Percentiles rank a stretch among this genome's conserved stretches.
phyloP scores from a whole-genome alignment of 2,797 vertebrate species.

The Melanotaenia parkinsoni region DNA sequence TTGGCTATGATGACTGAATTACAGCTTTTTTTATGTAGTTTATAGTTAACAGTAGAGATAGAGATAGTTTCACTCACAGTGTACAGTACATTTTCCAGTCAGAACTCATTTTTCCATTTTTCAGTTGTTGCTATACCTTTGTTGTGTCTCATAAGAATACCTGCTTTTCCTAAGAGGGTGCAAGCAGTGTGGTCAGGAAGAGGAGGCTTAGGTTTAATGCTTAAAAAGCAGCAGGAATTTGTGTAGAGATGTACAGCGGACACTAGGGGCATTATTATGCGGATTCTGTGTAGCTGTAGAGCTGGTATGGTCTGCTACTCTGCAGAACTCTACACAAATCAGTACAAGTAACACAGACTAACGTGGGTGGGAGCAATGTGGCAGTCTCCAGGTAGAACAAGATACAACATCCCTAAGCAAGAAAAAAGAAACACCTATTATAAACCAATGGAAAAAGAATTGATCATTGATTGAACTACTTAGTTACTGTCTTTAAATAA shows the following conservation, averaged over 20 bases:
- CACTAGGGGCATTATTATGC: background rate
- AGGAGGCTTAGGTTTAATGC: conserved; percentile 22
- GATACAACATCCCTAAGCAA: background rate
- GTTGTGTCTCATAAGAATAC: background rate
- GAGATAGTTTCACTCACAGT: background rate
- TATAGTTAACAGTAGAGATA: background rate
- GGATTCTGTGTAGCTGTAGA: conserved; percentile 17
- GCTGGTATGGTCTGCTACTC: conserved; percentile 13
- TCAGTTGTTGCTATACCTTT: background rate
- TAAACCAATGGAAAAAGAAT: background rate
- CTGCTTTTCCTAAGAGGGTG: conserved; percentile 19
- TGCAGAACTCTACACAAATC: conserved; percentile 3
- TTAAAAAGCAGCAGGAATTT: conserved; percentile 4
- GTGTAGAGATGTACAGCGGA: conserved; percentile 16
- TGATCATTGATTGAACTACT: background rate
- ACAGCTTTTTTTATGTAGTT: background rate
- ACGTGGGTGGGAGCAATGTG: conserved; percentile 6
- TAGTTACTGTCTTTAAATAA: background rate
- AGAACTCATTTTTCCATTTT: background rate
- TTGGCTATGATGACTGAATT: background rate
- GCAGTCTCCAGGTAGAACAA: background rate
- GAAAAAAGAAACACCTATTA: too few species aligned
- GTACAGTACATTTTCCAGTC: background rate
- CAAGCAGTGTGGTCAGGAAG: conserved; percentile 22
- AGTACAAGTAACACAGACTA: background rate